Base-by-base conservation (phyloP, 2,113 vertebrate genomes). In the Calidris pugnax region DNA sequence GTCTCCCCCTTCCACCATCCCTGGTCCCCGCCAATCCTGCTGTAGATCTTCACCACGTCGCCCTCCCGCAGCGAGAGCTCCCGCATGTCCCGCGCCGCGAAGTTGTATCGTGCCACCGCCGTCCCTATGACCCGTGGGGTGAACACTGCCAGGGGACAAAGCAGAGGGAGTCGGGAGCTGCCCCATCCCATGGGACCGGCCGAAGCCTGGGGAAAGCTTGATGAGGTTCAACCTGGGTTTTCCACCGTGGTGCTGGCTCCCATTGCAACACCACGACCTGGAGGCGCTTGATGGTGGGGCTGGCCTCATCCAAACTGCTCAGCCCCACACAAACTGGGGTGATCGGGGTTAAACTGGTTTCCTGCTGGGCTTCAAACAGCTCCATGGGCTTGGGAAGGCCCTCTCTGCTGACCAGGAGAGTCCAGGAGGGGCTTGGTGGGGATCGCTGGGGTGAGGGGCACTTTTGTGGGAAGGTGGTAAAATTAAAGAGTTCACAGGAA, bases 1-100 rank as follows among this genome's bases (percentile, higher is more conserved):
- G 99, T 98, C 95, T 99, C 99, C 94, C 99, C 99, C 77, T 99
- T 99, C 99, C 99, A 99, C 99, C 99, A 99, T 93, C 99, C 99
- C 97, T 99, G 99, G 98, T 99, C 99, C 66, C 99, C 99, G 1
- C 99, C 99, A 1, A 99, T 99, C 96, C 99, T 99, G 98, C 99
- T 99, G 98, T 99, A 99, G 98, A 99, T 99, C 96, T 99, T 99
- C 84, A 99, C 99, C 12, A 99, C 95, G 66, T 99, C 99, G 1
- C 99, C 99, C 75, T 99, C 99, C 47, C 99, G 98, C 93, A 99
- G 97, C 0, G 99, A 99, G 79, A 99, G 99, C 97, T 99, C 99
- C 89, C 99, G 98, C 99, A 99, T 99, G 98, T 99, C 99, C 72
- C 99, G 98, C 0, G 99, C 99, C 0, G 99, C 99, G 1, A 99